A percentile compares a stretch with the other conserved stretches of the same genome.
Evolutionary conservation across 2,888 invertebrate species (phyloP).

Genomic region (Heliothis peltigera): DNA sequence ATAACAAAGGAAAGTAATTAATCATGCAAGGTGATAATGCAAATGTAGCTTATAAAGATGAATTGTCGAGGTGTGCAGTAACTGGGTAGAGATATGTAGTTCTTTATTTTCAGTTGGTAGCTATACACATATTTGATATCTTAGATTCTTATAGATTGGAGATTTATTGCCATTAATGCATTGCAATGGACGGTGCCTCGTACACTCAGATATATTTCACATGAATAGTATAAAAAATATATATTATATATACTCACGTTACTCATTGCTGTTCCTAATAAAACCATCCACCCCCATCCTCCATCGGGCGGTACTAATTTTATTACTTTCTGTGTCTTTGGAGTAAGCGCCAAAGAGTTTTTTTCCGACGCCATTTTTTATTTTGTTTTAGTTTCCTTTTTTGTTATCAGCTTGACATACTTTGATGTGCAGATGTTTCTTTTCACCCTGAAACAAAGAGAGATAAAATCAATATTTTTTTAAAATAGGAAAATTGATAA

Average conservation of each 20-base stretch:
- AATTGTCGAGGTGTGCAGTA: too few relatives aligned
- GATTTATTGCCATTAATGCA: too few relatives aligned
- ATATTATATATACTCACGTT: conserved; percentile 90
- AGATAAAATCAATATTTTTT: neutral
- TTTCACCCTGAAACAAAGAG: conserved; percentile 47
- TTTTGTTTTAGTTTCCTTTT: conserved; percentile 30
- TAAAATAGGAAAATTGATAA: neutral
- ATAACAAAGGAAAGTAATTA: too few relatives aligned
- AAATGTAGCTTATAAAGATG: too few relatives aligned
- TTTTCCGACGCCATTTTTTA: conserved; percentile 74
- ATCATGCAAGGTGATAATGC: too few relatives aligned
- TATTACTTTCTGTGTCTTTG: conserved; percentile 75
- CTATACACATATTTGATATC: too few relatives aligned
- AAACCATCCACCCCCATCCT: conserved; percentile 93
- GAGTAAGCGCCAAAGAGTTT: conserved; percentile 65
- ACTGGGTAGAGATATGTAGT: too few relatives aligned
- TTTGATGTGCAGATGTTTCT: conserved; percentile 22
- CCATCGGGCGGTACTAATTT: conserved; percentile 91
- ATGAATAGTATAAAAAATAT: too few relatives aligned
- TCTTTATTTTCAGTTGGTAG: too few relatives aligned
- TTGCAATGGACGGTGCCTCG: too few relatives aligned
- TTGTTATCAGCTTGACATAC: conserved; percentile 53
- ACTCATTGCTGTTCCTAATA: conserved; percentile 91
- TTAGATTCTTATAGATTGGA: too few relatives aligned
- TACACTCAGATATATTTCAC: too few relatives aligned